Conservation (phyloP, 2,888 invertebrate species). For the Rotaria macrura region DNA sequence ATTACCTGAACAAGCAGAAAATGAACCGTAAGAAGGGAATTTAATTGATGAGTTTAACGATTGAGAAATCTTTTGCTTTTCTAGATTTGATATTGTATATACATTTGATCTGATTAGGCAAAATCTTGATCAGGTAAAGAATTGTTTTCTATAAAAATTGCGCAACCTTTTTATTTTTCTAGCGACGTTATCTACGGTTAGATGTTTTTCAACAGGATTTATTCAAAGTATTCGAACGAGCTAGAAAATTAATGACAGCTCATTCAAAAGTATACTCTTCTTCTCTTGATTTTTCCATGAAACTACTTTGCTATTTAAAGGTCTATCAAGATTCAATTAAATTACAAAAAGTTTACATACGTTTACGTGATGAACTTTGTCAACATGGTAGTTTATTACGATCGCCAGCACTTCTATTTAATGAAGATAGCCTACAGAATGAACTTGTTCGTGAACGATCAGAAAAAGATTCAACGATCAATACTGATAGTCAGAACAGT, state of each 20-base stretch:
- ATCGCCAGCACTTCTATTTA: constrained; percentile 75
- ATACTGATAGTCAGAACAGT: neutral
- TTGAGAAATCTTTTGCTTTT: too few species aligned
- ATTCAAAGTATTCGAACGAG: constrained; percentile 77
- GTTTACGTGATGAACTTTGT: constrained; percentile 58
- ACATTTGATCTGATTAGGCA: neutral
- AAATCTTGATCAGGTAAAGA: neutral
- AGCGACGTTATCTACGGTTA: constrained; percentile 77
- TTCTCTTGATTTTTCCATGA: neutral
- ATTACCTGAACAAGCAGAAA: neutral
- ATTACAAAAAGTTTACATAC: constrained; percentile 77
- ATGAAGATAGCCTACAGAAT: constrained; percentile 41
- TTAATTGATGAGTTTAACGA: too few species aligned
- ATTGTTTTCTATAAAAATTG: neutral
- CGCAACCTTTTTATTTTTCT: constrained; percentile 39
- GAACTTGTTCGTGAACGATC: neutral
- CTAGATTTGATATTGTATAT: neutral
- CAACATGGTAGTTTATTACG: constrained; percentile 66
- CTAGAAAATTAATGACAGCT: constrained; percentile 73
- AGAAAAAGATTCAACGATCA: neutral
- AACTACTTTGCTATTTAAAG: neutral
- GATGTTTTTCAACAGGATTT: constrained; percentile 93
- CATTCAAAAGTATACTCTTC: constrained; percentile 60
- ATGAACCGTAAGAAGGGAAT: neutral
- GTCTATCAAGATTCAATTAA: constrained; percentile 66